These are phyloP conservation scores for Phodopus roborovskii DNA, from an alignment of 2,113 vertebrate genomes.

Conservation along the genomic window DNA sequence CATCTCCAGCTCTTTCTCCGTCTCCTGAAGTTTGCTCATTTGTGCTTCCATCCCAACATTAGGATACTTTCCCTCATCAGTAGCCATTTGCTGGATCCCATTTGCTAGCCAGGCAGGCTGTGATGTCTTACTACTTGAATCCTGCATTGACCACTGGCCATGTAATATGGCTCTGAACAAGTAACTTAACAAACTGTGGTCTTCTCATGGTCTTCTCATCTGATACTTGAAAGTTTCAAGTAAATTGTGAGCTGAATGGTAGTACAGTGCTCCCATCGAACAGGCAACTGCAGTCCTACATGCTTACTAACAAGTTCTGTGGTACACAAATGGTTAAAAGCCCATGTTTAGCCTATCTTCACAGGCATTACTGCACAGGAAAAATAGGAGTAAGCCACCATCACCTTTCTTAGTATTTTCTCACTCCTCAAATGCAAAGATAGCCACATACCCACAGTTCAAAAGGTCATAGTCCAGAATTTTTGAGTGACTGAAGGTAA, in stretches of 20 bases:
- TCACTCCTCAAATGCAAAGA: not conserved
- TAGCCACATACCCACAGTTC: not conserved
- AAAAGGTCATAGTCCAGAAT: not conserved
- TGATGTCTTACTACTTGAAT: not conserved
- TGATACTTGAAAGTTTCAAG: not conserved
- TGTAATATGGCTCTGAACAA: not conserved
- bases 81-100: not conserved
- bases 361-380: not conserved
- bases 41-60: not conserved
- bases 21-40: not conserved
- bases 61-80: not conserved
- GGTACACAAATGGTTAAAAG: not conserved
- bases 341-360: not conserved
- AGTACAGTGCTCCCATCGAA: rapidly evolving
- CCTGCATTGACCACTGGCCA: not conserved
- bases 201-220: not conserved
- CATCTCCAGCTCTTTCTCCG: not conserved
- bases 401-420: not conserved
- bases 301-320: not conserved
- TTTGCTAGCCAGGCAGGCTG: not conserved
- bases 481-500: not conserved
- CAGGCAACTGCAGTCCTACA: rapidly evolving
- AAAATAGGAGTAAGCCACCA: not conserved
- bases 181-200: not conserved
- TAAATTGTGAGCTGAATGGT: not conserved